A percentile compares a stretch with the other conserved stretches of the same genome.
phyloP scores from a whole-genome alignment of 2,797 vertebrate genomes.

The Phoebastria nigripes region DNA sequence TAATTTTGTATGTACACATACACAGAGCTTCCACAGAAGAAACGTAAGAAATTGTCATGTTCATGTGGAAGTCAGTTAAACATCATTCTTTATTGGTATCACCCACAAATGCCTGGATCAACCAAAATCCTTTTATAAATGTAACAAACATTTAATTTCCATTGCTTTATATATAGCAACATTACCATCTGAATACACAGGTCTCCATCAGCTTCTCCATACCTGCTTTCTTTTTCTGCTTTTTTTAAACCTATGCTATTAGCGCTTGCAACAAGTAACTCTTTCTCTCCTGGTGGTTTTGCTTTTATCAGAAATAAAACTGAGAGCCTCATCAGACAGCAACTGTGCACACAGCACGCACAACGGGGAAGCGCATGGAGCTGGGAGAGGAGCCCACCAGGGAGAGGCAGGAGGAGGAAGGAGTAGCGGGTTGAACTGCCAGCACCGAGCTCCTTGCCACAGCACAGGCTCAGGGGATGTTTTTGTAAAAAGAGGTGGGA shows the following conservation, averaged over 20 bases:
- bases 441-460: fast-evolving
- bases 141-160: neutral
- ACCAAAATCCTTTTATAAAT: neutral
- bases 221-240: neutral
- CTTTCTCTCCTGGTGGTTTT: neutral
- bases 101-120: neutral
- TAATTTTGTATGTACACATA: slow-evolving; percentile 8
- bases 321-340: neutral
- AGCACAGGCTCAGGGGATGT: neutral
- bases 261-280: neutral
- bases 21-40: neutral
- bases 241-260: neutral
- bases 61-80: neutral
- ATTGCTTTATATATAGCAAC: neutral
- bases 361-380: fast-evolving
- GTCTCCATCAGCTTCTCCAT: neutral
- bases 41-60: neutral
- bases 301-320: neutral
- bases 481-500: neutral
- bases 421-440: fast-evolving
- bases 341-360: neutral
- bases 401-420: neutral
- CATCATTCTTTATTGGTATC: neutral
- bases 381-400: neutral
- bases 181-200: neutral